Evolutionary conservation across 2,113 vertebrate genomes (phyloP).

Genomic region (Pteruthius melanotis): DNA sequence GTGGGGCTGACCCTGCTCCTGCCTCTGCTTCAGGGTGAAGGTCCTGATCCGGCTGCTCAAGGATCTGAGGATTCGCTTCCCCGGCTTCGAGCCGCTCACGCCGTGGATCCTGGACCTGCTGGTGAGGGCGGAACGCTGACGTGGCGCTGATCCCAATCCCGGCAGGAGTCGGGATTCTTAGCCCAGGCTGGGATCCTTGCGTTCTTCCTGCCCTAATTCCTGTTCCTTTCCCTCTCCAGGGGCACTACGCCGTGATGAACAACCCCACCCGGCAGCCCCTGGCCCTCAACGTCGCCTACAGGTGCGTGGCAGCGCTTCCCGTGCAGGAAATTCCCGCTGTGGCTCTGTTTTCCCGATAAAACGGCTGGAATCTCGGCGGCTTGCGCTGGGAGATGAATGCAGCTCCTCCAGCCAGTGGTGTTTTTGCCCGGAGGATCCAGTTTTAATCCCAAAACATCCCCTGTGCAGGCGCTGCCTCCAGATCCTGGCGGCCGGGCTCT

Average conservation of each 20-base stretch:
- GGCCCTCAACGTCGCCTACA: constrained; percentile 93
- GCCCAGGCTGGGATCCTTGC: background rate
- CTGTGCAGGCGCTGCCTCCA: constrained; percentile 87
- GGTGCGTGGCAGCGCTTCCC: constrained; percentile 36
- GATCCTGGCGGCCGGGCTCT: constrained; percentile 94
- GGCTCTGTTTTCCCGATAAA: background rate
- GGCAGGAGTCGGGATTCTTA: fast-evolving
- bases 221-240: constrained; percentile 57
- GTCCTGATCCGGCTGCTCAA: constrained; percentile 94
- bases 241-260: constrained; percentile 97
- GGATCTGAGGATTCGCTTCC: constrained; percentile 88
- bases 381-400: background rate
- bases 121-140: constrained; percentile 42
- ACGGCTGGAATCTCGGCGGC: fast-evolving
- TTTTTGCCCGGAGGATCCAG: fast-evolving
- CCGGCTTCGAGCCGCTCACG: constrained; percentile 93
- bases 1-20: background rate
- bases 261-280: constrained; percentile 94
- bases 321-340: fast-evolving
- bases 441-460: fast-evolving
- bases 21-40: constrained; percentile 81
- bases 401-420: fast-evolving
- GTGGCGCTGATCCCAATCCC: fast-evolving
- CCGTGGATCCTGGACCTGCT: constrained; percentile 97
- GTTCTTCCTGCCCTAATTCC: fast-evolving